These are phyloP conservation scores for Spinus pinus DNA, from an alignment of 2,797 vertebrate species.

Conservation along the genomic window DNA sequence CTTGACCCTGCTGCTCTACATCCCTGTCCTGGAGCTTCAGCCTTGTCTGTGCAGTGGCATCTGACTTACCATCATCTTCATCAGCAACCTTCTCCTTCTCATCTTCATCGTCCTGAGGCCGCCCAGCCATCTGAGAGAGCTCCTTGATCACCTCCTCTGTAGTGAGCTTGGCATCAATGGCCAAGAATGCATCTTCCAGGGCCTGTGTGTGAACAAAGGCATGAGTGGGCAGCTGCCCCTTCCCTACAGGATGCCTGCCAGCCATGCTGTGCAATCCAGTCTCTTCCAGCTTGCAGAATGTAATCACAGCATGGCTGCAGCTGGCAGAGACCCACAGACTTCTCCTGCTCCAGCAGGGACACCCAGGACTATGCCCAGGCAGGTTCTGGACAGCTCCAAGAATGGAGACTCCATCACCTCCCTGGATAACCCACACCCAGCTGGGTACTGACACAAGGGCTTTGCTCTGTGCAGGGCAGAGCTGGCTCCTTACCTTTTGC, in stretches of 20 bases:
- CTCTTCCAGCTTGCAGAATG: not conserved
- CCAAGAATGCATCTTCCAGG: constrained; percentile 94
- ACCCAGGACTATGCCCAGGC: not conserved
- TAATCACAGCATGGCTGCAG: not conserved
- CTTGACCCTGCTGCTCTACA: not conserved
- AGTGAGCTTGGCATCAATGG: constrained; percentile 91
- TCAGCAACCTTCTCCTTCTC: constrained; percentile 91
- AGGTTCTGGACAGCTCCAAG: not conserved
- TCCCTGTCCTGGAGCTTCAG: not conserved
- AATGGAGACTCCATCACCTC: not conserved
- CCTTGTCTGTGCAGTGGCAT: not conserved
- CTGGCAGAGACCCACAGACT: not conserved
- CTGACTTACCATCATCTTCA: constrained; percentile 90
- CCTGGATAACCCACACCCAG: not conserved
- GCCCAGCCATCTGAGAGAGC: constrained; percentile 91
- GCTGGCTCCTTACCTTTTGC: constrained; percentile 84
- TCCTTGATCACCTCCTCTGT: constrained; percentile 96
- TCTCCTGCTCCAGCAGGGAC: not conserved
- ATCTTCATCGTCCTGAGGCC: constrained; percentile 85
- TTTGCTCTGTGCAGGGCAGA: not conserved
- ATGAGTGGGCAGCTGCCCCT: not conserved
- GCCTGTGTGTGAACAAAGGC: constrained; percentile 76
- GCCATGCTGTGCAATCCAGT: not conserved
- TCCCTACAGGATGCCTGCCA: not conserved
- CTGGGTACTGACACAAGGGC: too few relatives aligned